phyloP scores from a whole-genome alignment of 2,797 vertebrate genomes.

The Argya squamiceps region DNA sequence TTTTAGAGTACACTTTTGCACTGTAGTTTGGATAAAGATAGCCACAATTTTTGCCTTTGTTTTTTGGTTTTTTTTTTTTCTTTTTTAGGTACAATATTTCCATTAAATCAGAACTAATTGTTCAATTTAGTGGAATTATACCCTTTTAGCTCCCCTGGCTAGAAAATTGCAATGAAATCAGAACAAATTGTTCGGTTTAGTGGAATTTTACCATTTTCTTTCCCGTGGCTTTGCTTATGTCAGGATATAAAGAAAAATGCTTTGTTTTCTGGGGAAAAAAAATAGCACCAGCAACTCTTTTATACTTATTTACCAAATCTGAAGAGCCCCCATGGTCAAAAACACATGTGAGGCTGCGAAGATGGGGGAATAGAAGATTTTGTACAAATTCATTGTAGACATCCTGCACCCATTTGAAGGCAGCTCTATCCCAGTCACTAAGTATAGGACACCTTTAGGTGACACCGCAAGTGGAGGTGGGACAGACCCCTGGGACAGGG shows the following conservation, averaged over 20 bases:
- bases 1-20: not conserved
- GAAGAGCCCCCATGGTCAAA: not conserved
- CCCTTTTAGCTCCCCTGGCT: not conserved
- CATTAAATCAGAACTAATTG: not conserved
- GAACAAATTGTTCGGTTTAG: not conserved
- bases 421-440: not conserved
- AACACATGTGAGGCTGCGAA: not conserved
- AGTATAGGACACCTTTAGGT: not conserved
- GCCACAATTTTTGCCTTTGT: not conserved
- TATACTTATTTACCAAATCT: not conserved
- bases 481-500: not conserved
- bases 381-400: not conserved
- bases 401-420: not conserved
- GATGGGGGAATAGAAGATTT: not conserved
- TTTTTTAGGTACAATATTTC: not conserved
- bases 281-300: not conserved
- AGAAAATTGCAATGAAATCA: not conserved
- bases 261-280: not conserved
- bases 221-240: not conserved
- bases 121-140: not conserved
- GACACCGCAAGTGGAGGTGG: not conserved
- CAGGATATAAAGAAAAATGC: not conserved
- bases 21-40: not conserved
- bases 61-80: not conserved
- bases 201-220: not conserved